Percentiles rank a stretch among this genome's conserved stretches.
Conservation (phyloP, 2,888 invertebrate genomes). For the Thecophora atra region DNA sequence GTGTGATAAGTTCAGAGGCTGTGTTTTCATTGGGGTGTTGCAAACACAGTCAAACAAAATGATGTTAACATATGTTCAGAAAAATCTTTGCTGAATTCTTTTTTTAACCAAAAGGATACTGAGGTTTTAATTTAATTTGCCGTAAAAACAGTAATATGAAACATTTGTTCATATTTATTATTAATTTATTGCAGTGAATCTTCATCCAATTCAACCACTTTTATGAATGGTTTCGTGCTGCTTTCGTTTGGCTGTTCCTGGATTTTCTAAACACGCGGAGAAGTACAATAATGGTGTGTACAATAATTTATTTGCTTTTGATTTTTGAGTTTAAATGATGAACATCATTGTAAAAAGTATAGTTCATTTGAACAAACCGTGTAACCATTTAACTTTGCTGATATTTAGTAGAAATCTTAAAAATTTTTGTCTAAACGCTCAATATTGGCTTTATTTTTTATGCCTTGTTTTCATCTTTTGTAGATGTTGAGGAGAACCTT, state of each 20-base stretch:
- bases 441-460: too few species aligned
- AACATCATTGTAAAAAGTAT: conserved; percentile 37
- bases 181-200: conserved; percentile 11
- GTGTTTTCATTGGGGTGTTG: too few species aligned
- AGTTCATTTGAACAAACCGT: conserved; percentile 43
- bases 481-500: too few species aligned
- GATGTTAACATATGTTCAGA: conserved; percentile 43
- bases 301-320: not conserved
- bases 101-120: conserved; percentile 46
- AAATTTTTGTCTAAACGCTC: too few species aligned
- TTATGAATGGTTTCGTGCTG: not conserved
- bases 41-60: not conserved
- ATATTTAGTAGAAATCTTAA: not conserved
- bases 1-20: too few species aligned
- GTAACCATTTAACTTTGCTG: conserved; percentile 41
- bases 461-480: too few species aligned
- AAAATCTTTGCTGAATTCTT: conserved; percentile 42
- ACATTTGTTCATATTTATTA: not conserved
- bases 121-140: conserved; percentile 24
- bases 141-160: not conserved
- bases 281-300: not conserved
- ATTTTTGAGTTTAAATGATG: conserved; percentile 37
- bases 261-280: not conserved
- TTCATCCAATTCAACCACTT: too few species aligned
- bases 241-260: too few species aligned